Evolutionary conservation across 1,140 invertebrate species (phyloP), one percentile per base, ranked within the genome.

Genomic region (Drosophila athabasca): DNA sequence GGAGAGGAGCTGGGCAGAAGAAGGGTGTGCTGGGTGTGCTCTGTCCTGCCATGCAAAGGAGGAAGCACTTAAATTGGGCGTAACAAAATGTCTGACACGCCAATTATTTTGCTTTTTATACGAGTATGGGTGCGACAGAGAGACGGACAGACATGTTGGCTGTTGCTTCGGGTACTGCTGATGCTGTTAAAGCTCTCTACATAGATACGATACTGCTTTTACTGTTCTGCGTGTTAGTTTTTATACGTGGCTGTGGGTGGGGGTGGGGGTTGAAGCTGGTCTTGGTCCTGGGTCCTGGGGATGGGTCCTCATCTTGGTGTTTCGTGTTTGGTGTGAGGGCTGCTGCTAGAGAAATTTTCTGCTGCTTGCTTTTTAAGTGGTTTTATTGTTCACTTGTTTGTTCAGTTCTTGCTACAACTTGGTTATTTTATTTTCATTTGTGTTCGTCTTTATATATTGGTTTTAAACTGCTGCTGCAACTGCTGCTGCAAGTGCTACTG

Each of bases 81-180:
- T 79, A 85, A 82, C 82, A 85, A 85, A 85, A 87, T 87, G 83
- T 85, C 82, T 85, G 82, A 87, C 82, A 82, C 62, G 82, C 83
- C 82, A 85, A 85, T 85, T 85, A 85, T 88, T 85, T 88, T 88
- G 57, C 78, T 82, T 85, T 87, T 79, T 76, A 85, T 85, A 82
- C 35, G 35, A 13, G 35, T 5, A 39, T 39, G 35, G 35, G 35
- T 79, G 54, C 68, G 70, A 70, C 67, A 62, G 48, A 69, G 48
- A 45, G 61, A 68, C 60, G 7, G 73, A 51, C 71, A 45, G 50
- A 51, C 43, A 35, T 51, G 57, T 51, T 71, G 46, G 65, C 62
- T 62, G 49, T 61, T 81, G 51, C 19, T 48, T 24, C 19, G 60
- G 45, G 50, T 65, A 24, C 62, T 24, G 64, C 35, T 39, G 55